Conservation (phyloP, 2,113 vertebrate genomes). For the Alosa alosa region DNA sequence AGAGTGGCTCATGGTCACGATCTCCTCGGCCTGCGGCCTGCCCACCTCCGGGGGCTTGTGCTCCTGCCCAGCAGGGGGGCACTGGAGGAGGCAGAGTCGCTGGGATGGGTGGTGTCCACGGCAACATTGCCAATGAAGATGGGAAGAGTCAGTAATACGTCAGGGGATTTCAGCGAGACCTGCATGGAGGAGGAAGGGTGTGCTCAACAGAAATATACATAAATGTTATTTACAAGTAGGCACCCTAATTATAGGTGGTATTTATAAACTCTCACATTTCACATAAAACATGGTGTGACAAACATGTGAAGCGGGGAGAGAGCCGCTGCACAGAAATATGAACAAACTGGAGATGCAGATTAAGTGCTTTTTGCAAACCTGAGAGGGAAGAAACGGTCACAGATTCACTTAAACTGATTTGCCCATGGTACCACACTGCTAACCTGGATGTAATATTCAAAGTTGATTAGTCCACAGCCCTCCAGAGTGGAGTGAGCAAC, state of each 20-base stretch:
- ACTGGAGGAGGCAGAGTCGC: conserved; percentile 60
- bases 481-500: conserved; percentile 85
- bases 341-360: not conserved
- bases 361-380: not conserved
- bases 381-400: not conserved
- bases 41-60: conserved; percentile 42
- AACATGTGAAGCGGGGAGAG: not conserved
- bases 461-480: conserved; percentile 88
- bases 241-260: not conserved
- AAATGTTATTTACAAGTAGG: not conserved
- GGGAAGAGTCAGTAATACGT: conserved; percentile 81
- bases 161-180: conserved; percentile 87
- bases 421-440: conserved; percentile 26
- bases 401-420: not conserved
- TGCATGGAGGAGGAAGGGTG: conserved; percentile 47
- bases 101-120: conserved; percentile 73
- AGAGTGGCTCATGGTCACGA: conserved; percentile 82
- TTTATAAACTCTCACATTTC: no score
- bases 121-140: conserved; percentile 87
- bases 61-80: conserved; percentile 76
- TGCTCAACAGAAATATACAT: no score
- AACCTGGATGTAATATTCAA: conserved; percentile 91
- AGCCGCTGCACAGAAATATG: not conserved
- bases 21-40: conserved; percentile 59
- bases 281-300: no score